phyloP scores from a whole-genome alignment of 2,888 invertebrate genomes.

The Rotaria socialis region DNA sequence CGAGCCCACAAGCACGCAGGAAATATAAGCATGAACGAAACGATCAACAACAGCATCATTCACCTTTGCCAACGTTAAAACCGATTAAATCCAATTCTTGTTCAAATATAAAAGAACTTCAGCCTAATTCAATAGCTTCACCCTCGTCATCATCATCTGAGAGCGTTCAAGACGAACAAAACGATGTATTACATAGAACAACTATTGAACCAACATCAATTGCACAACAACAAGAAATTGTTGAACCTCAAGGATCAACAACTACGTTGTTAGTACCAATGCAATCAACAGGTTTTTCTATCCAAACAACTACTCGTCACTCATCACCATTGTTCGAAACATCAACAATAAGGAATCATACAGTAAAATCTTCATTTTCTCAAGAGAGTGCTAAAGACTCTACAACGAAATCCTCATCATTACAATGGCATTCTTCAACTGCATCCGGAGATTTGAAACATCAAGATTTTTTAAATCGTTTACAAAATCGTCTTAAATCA shows the following conservation, averaged over 20 bases:
- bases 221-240: background rate
- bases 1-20: background rate
- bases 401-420: no score
- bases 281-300: background rate
- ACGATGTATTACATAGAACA: background rate
- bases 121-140: background rate
- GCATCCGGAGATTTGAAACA: background rate
- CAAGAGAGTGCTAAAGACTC: background rate
- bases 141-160: background rate
- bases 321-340: background rate
- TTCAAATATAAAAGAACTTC: background rate
- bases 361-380: background rate
- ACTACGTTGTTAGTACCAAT: background rate
- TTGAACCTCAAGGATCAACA: background rate
- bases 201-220: background rate
- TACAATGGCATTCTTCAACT: background rate
- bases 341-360: background rate
- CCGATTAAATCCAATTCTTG: background rate
- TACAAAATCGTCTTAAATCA: constrained; percentile 29
- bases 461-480: background rate
- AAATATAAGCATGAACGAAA: background rate
- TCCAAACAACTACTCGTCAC: background rate
- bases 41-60: background rate
- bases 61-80: background rate
- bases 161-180: background rate